These are phyloP conservation scores for Dermatemys mawii DNA, from an alignment of 2,113 vertebrate genomes.

Conservation along the genomic window DNA sequence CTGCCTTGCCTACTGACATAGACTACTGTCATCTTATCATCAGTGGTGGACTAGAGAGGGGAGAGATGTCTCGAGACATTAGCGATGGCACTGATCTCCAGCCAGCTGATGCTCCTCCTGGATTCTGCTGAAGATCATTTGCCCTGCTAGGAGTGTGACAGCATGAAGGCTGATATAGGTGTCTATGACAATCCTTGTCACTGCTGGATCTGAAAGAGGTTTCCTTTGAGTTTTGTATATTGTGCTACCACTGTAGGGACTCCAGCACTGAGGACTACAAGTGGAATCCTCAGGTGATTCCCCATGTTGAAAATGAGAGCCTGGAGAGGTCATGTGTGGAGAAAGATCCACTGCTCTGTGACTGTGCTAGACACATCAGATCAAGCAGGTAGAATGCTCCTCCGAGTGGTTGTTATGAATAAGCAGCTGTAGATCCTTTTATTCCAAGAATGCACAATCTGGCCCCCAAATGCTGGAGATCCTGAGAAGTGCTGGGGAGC, in stretches of 20 bases:
- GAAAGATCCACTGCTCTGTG: background rate
- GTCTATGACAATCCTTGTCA: background rate
- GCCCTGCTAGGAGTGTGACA: background rate
- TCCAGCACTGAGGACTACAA: background rate
- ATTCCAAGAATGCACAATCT: background rate
- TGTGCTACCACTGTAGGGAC: background rate
- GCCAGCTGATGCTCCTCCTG: background rate
- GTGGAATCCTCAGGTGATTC: background rate
- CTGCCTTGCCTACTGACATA: background rate
- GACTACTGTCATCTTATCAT: background rate
- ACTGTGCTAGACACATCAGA: background rate
- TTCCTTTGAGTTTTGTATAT: background rate
- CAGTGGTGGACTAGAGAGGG: fast-evolving
- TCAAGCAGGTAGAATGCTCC: background rate
- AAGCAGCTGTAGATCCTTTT: background rate
- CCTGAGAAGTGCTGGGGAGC: too few relatives aligned
- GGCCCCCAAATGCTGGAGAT: background rate
- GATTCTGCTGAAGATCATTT: background rate
- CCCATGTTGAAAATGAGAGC: background rate
- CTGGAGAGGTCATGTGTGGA: background rate
- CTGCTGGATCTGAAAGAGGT: background rate
- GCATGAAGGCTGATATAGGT: background rate
- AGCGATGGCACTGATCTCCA: background rate
- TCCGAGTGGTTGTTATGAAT: background rate
- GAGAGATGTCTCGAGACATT: background rate